A percentile compares a stretch with the other conserved stretches of the same genome.
These are phyloP conservation scores for Abrostola triplasia DNA, from an alignment of 2,888 invertebrate genomes.

Conservation along the genomic window DNA sequence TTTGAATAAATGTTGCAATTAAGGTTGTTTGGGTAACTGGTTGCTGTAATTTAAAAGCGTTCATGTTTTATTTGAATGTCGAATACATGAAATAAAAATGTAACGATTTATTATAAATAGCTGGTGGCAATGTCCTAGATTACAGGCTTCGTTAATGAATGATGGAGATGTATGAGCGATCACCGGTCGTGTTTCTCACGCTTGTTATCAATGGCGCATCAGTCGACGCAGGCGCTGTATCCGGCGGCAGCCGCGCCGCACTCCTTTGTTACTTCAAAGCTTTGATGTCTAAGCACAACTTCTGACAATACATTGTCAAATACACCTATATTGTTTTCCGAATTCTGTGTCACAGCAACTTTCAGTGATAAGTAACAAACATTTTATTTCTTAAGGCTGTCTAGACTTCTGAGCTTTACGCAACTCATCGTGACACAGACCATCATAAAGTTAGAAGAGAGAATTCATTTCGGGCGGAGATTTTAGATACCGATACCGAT, in stretches of 20 bases:
- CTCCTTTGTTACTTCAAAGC: constrained; percentile 32
- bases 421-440: constrained; percentile 9
- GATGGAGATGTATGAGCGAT: constrained; percentile 41
- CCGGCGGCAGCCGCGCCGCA: constrained; percentile 26
- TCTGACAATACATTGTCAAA: constrained; percentile 23
- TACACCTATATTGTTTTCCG: constrained; percentile 22
- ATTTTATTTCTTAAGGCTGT: no score
- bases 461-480: background rate
- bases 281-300: constrained; percentile 26
- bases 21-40: constrained; percentile 25
- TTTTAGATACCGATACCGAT: background rate
- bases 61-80: constrained; percentile 37
- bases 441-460: background rate
- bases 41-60: constrained; percentile 45
- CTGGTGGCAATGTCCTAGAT: constrained; percentile 46
- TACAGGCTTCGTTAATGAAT: constrained; percentile 45
- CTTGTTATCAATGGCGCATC: constrained; percentile 48
- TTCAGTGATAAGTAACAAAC: no score
- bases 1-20: constrained; percentile 48
- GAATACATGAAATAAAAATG: constrained; percentile 20
- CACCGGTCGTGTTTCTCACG: constrained; percentile 49
- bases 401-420: constrained; percentile 6
- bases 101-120: constrained; percentile 28
- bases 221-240: constrained; percentile 34
- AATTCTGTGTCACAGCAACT: constrained; percentile 26